Conservation (phyloP, 2,113 vertebrate species). For the Hypomesus transpacificus region DNA sequence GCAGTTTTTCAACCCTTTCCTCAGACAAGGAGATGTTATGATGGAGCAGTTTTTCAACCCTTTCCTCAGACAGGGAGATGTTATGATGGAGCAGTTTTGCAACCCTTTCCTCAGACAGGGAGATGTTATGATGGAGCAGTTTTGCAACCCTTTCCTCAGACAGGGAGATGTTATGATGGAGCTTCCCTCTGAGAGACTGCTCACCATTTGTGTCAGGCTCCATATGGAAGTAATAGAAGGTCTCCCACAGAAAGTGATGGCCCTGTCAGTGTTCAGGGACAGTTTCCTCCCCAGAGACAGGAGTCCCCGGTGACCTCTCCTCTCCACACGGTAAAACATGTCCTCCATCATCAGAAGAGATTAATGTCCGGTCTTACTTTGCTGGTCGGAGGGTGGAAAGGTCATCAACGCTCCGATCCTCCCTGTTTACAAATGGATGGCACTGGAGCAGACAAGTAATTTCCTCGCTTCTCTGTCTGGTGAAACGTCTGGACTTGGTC, state of each 20-base stretch:
- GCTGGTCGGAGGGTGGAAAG: neutral
- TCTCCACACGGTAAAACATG: conserved; percentile 8
- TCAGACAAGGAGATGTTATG: no score
- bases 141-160: no score
- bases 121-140: no score
- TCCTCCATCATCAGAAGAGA: conserved; percentile 8
- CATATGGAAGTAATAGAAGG: neutral
- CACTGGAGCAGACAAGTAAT: neutral
- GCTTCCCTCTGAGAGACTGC: no score
- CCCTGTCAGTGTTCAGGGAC: conserved; percentile 1
- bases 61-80: no score
- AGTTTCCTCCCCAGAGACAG: neutral
- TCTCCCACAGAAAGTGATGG: conserved; percentile 5
- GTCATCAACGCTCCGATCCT: neutral
- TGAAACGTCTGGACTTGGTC: no score
- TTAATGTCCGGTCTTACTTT: neutral
- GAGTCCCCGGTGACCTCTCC: neutral
- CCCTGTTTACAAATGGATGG: neutral
- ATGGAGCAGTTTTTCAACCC: no score
- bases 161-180: no score
- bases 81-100: no score
- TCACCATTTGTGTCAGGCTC: no score
- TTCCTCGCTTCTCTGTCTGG: neutral
- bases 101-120: no score
- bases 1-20: no score